Base-by-base conservation (phyloP, 2,797 vertebrate genomes). In the Argentina silus region DNA sequence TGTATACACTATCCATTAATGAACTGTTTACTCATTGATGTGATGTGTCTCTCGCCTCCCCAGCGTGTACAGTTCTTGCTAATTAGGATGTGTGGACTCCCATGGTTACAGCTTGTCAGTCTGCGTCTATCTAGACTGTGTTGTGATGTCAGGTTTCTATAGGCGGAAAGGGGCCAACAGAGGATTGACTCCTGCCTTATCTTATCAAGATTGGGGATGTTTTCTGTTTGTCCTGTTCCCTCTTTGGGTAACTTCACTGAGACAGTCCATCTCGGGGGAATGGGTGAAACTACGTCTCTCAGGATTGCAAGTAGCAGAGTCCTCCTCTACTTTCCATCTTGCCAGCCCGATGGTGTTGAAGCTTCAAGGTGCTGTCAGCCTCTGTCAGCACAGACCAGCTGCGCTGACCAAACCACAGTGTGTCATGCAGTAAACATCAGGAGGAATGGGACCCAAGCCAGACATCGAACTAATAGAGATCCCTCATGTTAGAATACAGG, bases 151-250 rank as follows among this genome's bases (percentile, higher is more conserved):
- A 27, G 50, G 64, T 36, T 27, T 69, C 17, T 51, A 6, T 70
- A 55, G 74, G 36, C 56, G 12, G 10, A 67, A n/a, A 27, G 51
- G 74, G 53, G 50, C 48, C 45, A 8, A 23, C 51, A 60, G 66
- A 68, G 47, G 36, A n/a, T 64, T 57, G 66, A 43, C 73, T 78
- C 69, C 69, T 53, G 48, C 12, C 21, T 76, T 76, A 84, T 88
- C 81, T 78, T 64, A 36, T 66, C 47, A 15, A 42, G 63, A 0
- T 21, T 70, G 65, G 70, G 64, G 68, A 79, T 47, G 51, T 75
- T 63, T 79, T 69, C 51, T 70, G 69, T 67, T 78, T 78, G 57
- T 78, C 78, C 72, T 75, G 19, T 36, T 53, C 6, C 60, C 45
- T 70, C 74, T 76, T 4, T 0, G 62, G 59, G 48, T 27, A 50